A percentile compares a stretch with the other conserved stretches of the same genome.
phyloP scores from a whole-genome alignment of 2,113 vertebrate genomes.

The Amphiprion ocellaris region DNA sequence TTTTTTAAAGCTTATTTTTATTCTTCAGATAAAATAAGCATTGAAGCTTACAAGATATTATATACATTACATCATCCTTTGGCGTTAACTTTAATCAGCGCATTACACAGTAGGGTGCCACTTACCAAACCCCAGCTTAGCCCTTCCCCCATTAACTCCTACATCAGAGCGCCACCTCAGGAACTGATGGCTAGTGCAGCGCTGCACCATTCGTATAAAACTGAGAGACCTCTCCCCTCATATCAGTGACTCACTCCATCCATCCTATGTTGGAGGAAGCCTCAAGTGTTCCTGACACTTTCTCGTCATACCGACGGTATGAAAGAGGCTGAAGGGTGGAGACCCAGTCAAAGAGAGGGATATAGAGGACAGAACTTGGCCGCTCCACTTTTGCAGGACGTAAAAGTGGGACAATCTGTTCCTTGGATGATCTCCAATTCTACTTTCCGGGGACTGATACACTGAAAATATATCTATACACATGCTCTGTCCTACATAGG shows the following conservation, averaged over 20 bases:
- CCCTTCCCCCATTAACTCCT: constrained; percentile 24
- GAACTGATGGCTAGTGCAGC: constrained; percentile 8
- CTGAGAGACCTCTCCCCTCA: constrained; percentile 13
- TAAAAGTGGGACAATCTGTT: constrained; percentile 90
- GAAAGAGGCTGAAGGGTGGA: constrained; percentile 71
- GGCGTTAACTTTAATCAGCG: neutral
- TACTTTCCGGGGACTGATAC: constrained; percentile 88
- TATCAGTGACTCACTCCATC: constrained; percentile 61
- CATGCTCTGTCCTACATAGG: constrained; percentile 86
- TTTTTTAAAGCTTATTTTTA: neutral
- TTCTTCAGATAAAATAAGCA: neutral
- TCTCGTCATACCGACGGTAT: constrained; percentile 20
- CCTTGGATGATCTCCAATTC: constrained; percentile 88
- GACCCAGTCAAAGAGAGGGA: constrained; percentile 70
- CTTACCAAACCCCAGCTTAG: neutral
- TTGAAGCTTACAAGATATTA: neutral
- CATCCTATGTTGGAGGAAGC: constrained; percentile 29
- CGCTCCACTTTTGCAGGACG: constrained; percentile 85
- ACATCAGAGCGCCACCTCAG: constrained; percentile 53
- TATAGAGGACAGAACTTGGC: constrained; percentile 83
- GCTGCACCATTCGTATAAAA: constrained; percentile 61
- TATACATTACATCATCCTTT: neutral
- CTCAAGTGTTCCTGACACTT: constrained; percentile 38
- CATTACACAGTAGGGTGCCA: neutral
- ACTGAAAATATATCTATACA: constrained; percentile 89